Evolutionary conservation across 2,888 invertebrate genomes (phyloP), one percentile per base, ranked within the genome.

Genomic region (Mamestra brassicae): DNA sequence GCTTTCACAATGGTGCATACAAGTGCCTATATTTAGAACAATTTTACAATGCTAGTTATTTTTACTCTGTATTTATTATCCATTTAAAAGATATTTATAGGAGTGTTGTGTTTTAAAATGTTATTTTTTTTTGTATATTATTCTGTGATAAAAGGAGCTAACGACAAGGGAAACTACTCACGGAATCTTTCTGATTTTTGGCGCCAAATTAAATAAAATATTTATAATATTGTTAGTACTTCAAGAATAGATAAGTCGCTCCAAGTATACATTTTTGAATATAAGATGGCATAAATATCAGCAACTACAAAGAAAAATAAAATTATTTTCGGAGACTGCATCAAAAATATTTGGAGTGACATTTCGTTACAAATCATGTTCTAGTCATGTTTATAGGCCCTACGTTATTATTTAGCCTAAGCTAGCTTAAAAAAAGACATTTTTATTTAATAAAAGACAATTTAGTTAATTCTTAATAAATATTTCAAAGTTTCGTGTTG

Each of bases 351-450:
- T 0, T 58, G 57, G 68, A 81, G 52, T 45, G 62, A 54, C 45
- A 67, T 60, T 67, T 67, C 34, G 55, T 64, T 54, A 45, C 13
- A 52, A 45, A 74, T 52, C 67, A 65, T 72, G 15, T 76, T 85
- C 81, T 87, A 86, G 80, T 87, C 79, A 80, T 74, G 65, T 84
- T 83, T 66, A 54, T 78, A 73, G 58, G 45, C 58, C 73, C 70
- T 76, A 80, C 15, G n/a, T 74, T 65, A 47, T 64, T 68, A 77
- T 73, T 85, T 86, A 85, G 83, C 74, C 64, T 86, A 82, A 79
- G 83, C 81, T 80, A 84, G 87, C 81, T 77, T 81, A 84, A 89
- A 90, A 74, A 86, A 90, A 91, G 90, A 90, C 91, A 90, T 84
- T 81, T 74, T 50, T 74, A 86, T 70, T 87, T 86, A 86, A 62